Percentiles rank a stretch among this genome's conserved stretches.
Conservation (phyloP, 2,113 vertebrate genomes). For the Micronycteris hirsuta region DNA sequence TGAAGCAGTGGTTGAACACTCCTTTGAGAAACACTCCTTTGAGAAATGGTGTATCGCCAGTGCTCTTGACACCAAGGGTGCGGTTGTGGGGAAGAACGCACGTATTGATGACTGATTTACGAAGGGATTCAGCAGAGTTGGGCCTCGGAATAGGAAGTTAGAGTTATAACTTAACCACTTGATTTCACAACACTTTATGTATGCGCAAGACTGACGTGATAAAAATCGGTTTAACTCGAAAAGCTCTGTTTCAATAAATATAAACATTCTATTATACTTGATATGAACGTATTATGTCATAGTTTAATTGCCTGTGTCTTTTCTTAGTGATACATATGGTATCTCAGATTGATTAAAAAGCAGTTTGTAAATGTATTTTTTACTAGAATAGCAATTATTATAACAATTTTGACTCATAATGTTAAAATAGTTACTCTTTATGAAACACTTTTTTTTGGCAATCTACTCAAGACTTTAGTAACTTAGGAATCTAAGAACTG, state of each 20-base stretch:
- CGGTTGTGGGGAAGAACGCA: neutral
- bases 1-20: too few relatives aligned
- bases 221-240: neutral
- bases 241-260: conserved; percentile 4
- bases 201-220: neutral
- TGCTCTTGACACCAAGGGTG: neutral
- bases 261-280: neutral
- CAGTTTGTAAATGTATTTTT: conserved; percentile 72
- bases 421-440: conserved; percentile 20
- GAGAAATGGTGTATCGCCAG: neutral
- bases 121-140: neutral
- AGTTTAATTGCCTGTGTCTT: neutral
- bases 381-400: conserved; percentile 63
- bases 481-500: conserved; percentile 30
- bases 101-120: neutral
- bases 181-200: neutral
- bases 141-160: neutral
- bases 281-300: neutral
- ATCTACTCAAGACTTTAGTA: conserved; percentile 1
- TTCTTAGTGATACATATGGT: neutral
- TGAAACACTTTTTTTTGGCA: conserved; percentile 47
- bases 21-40: neutral
- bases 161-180: neutral
- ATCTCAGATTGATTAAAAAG: neutral
- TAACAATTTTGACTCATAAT: conserved; percentile 56